A percentile compares a stretch with the other conserved stretches of the same genome.
Conservation (phyloP, 2,113 vertebrate genomes). For the Rhinopomastus cyanomelas region DNA sequence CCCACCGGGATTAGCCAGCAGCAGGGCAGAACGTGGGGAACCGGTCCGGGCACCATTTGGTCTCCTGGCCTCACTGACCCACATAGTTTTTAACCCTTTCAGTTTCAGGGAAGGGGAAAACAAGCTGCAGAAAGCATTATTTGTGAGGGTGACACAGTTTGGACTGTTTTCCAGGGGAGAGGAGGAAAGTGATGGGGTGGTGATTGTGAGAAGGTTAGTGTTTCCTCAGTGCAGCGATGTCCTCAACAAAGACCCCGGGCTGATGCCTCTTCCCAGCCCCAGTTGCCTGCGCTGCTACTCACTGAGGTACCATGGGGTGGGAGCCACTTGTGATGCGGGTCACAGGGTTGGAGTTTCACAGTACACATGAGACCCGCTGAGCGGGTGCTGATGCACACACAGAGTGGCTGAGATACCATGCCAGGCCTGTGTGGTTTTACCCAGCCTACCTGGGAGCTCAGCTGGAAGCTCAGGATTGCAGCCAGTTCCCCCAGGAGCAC, state of each 20-base stretch:
- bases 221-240: neutral
- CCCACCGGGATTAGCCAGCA: neutral
- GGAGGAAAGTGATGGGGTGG: neutral
- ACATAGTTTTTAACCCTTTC: constrained; percentile 1
- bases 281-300: rapidly evolving
- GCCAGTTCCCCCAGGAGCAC: neutral
- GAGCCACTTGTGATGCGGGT: neutral
- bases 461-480: neutral
- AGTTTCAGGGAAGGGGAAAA: constrained; percentile 80
- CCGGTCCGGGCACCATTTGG: neutral
- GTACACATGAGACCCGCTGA: rapidly evolving
- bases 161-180: neutral
- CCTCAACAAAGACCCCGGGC: neutral
- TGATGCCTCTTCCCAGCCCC: neutral
- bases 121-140: constrained; percentile 70
- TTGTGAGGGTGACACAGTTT: neutral
- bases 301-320: rapidly evolving
- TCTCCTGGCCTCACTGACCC: neutral
- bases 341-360: rapidly evolving
- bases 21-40: neutral
- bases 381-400: neutral
- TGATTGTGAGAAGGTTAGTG: neutral
- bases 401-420: rapidly evolving
- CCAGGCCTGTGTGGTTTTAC: neutral
- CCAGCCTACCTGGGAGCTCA: rapidly evolving